A percentile compares a stretch with the other conserved stretches of the same genome.
Conservation (phyloP, 2,888 invertebrate species). For the Drosophila austrosaltans region DNA sequence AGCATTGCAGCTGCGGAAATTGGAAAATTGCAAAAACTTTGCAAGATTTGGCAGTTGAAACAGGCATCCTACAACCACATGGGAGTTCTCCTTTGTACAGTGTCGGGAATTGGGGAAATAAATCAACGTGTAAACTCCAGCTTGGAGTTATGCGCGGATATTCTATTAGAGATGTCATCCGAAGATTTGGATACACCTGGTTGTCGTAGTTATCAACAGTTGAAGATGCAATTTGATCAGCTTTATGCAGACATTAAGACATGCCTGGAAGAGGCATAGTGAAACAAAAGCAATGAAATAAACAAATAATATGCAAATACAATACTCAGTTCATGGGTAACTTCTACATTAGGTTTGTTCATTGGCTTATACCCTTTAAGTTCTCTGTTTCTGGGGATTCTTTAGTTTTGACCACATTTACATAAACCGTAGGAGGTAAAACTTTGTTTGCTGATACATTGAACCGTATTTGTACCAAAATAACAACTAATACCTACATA, state of each 20-base stretch:
- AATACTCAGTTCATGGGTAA: too few species aligned
- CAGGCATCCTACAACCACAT: slow-evolving; percentile 28
- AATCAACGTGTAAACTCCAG: slow-evolving; percentile 43
- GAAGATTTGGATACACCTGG: slow-evolving; percentile 41
- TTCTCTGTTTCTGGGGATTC: too few species aligned
- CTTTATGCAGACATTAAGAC: slow-evolving; percentile 30
- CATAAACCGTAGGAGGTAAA: slow-evolving; percentile 24
- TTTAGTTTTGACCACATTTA: not conserved
- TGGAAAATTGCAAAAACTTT: slow-evolving; percentile 30
- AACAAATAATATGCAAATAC: not conserved
- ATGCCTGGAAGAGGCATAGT: slow-evolving; percentile 22
- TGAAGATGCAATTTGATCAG: slow-evolving; percentile 46
- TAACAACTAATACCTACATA: slow-evolving; percentile 20
- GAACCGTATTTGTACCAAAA: slow-evolving; percentile 30
- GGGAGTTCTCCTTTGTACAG: slow-evolving; percentile 50
- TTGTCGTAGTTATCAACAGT: slow-evolving; percentile 41
- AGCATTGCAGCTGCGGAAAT: slow-evolving; percentile 38
- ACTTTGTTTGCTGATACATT: slow-evolving; percentile 17
- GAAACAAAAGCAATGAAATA: not conserved
- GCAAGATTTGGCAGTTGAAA: slow-evolving; percentile 46
- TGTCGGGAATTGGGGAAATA: slow-evolving; percentile 50
- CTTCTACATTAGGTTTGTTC: too few species aligned
- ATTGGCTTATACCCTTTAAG: too few species aligned
- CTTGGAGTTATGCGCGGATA: slow-evolving; percentile 36
- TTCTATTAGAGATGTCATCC: slow-evolving; percentile 40